Conservation (phyloP, 2,888 invertebrate species). For the Dastarcus helophoroides region DNA sequence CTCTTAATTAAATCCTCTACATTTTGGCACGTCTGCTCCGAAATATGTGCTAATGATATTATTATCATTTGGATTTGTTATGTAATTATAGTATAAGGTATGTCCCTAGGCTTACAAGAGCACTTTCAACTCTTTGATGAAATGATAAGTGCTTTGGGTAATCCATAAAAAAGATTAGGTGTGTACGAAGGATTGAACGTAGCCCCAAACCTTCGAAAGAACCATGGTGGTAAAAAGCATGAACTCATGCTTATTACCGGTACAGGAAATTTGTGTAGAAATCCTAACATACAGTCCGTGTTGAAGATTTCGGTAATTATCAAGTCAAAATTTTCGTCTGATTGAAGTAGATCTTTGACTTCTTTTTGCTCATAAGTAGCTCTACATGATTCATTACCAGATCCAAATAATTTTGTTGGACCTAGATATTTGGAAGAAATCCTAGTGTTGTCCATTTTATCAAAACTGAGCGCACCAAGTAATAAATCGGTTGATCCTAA, state of each 20-base stretch:
- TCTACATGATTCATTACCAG: constrained; percentile 6
- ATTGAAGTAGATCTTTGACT: constrained; percentile 26
- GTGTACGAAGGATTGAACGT: constrained; percentile 41
- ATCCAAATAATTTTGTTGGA: constrained; percentile 4
- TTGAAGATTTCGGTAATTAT: constrained; percentile 61
- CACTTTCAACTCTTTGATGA: constrained; percentile 37
- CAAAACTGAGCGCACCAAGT: constrained; percentile 4
- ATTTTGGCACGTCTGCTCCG: constrained; percentile 9
- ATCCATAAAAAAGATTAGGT: constrained; percentile 37
- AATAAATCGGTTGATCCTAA: constrained; percentile 3
- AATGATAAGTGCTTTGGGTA: constrained; percentile 27
- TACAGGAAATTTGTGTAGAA: constrained; percentile 46
- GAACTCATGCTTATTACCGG: constrained; percentile 46
- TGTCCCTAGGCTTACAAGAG: too few species aligned
- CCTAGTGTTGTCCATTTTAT: background rate
- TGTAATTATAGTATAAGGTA: background rate
- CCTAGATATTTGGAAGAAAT: background rate
- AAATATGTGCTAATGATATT: background rate
- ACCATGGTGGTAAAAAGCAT: constrained; percentile 40
- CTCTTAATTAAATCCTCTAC: constrained; percentile 35
- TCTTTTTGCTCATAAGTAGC: constrained; percentile 4
- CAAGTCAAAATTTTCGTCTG: constrained; percentile 49
- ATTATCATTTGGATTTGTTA: background rate
- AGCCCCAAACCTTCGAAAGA: constrained; percentile 37
- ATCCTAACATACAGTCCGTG: constrained; percentile 56